A percentile compares a stretch with the other conserved stretches of the same genome.
These are phyloP conservation scores for Rhodeus uyekii DNA, from an alignment of 2,797 vertebrate genomes.

Conservation along the genomic window DNA sequence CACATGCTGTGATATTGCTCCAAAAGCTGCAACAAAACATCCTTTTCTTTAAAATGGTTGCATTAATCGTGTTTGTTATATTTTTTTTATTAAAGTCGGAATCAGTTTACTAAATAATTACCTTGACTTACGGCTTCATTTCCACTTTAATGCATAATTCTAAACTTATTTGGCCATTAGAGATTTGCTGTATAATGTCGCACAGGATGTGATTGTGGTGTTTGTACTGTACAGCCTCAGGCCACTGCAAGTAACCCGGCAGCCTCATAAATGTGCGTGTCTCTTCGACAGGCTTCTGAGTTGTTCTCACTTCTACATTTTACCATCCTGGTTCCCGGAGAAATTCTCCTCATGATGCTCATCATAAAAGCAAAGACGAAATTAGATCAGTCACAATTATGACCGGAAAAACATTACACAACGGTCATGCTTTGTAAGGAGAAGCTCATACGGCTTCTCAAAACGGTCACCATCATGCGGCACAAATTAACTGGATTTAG, in stretches of 20 bases:
- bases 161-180: not conserved
- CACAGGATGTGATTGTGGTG: not conserved
- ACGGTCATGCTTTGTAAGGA: slow-evolving; percentile 34
- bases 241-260: not conserved
- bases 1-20: no score
- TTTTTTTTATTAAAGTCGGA: no score
- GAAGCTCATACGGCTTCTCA: not conserved
- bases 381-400: slow-evolving; percentile 68
- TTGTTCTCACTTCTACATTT: not conserved
- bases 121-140: no score
- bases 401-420: slow-evolving; percentile 64
- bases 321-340: slow-evolving; percentile 49
- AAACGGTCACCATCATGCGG: slow-evolving; percentile 49
- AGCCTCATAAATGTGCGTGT: not conserved
- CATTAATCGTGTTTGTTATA: no score
- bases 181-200: not conserved
- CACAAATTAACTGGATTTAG: slow-evolving; percentile 60
- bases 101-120: no score
- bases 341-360: slow-evolving; percentile 70
- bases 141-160: no score
- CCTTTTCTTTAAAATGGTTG: no score
- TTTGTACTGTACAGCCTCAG: not conserved
- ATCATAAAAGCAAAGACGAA: slow-evolving; percentile 56
- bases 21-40: no score
- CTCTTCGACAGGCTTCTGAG: not conserved